phyloP scores from a whole-genome alignment of 2,113 vertebrate genomes.

The Etheostoma spectabile region DNA sequence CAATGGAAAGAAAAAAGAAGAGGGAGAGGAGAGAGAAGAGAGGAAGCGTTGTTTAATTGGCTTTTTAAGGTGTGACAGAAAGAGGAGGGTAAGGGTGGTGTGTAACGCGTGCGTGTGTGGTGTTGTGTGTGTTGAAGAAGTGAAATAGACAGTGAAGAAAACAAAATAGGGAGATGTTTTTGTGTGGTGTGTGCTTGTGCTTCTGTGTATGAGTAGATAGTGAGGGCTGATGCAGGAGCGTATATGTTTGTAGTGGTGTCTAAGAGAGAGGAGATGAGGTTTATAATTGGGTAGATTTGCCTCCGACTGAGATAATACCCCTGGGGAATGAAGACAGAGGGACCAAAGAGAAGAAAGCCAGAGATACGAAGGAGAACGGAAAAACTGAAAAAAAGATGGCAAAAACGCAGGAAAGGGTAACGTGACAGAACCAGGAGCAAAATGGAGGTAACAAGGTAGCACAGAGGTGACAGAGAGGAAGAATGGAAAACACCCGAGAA shows the following conservation, averaged over 20 bases:
- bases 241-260: constrained; percentile 18
- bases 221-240: constrained; percentile 31
- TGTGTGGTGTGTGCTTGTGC: constrained; percentile 58
- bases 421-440: constrained; percentile 50
- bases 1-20: constrained; percentile 58
- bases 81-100: constrained; percentile 55
- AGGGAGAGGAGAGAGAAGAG: constrained; percentile 43
- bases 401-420: constrained; percentile 37
- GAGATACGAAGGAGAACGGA: constrained; percentile 56
- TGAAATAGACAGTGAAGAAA: constrained; percentile 69
- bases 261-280: constrained; percentile 77
- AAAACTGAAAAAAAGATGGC: constrained; percentile 47
- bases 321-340: constrained; percentile 75
- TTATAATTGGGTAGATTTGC: constrained; percentile 87
- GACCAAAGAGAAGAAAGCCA: constrained; percentile 60
- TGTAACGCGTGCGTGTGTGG: constrained; percentile 21
- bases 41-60: constrained; percentile 82
- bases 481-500: constrained; percentile 35
- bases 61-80: constrained; percentile 83
- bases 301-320: constrained; percentile 83
- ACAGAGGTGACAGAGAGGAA: constrained; percentile 57
- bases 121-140: constrained; percentile 55
- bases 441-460: constrained; percentile 63
- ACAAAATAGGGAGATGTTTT: constrained; percentile 62
- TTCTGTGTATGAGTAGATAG: constrained; percentile 49